Evolutionary conservation across 1,140 invertebrate species (phyloP).

Genomic region (Trachymyrmex cornetzi): DNA sequence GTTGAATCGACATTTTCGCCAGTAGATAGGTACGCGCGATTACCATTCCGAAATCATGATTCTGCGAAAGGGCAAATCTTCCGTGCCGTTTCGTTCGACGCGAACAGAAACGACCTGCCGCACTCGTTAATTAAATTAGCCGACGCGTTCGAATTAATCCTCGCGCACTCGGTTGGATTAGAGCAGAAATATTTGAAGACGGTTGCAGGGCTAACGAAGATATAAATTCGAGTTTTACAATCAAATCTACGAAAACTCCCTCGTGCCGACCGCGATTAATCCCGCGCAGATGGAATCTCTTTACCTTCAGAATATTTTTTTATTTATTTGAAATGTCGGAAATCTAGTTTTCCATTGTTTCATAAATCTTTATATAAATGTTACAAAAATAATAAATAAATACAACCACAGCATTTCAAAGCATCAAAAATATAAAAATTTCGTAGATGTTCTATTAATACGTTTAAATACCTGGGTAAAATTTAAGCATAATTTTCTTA

Average conservation of each 20-base stretch:
- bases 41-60: constrained; percentile 54
- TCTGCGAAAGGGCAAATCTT: constrained; percentile 43
- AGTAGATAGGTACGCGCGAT: constrained; percentile 43
- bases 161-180: constrained; percentile 19
- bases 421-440: no score
- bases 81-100: constrained; percentile 51
- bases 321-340: neutral
- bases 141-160: constrained; percentile 14
- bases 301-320: neutral
- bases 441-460: no score
- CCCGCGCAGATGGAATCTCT: neutral
- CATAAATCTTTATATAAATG: neutral
- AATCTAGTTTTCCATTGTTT: neutral
- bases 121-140: constrained; percentile 45
- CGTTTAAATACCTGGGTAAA: no score
- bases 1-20: constrained; percentile 58
- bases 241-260: neutral
- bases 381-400: neutral
- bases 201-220: neutral
- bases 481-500: no score
- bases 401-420: neutral
- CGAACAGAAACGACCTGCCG: constrained; percentile 25
- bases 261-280: neutral
- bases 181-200: constrained; percentile 24
- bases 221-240: constrained; percentile 23